Conservation (phyloP, 1,140 invertebrate species). For the Pseudomyrmex dendroicus region DNA sequence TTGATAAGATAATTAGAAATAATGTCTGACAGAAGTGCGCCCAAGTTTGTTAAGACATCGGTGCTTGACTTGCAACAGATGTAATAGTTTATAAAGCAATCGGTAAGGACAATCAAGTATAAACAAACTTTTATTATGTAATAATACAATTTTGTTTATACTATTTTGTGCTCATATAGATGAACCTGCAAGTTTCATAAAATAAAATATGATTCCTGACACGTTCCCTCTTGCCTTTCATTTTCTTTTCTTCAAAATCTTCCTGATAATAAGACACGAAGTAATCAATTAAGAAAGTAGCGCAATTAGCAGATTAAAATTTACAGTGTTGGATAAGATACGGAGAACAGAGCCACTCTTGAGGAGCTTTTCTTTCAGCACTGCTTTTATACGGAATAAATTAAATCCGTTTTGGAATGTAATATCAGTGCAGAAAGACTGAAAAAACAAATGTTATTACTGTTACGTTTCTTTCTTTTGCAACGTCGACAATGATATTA, state of each 20-base stretch:
- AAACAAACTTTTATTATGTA: not conserved
- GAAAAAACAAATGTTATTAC: constrained; percentile 10
- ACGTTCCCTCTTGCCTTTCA: too few species aligned
- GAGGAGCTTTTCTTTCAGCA: constrained; percentile 14
- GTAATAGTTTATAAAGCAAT: constrained; percentile 56
- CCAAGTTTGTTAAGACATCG: constrained; percentile 52
- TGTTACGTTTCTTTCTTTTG: constrained; percentile 5
- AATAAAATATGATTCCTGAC: not conserved
- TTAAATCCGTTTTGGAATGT: constrained; percentile 32
- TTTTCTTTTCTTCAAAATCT: too few species aligned
- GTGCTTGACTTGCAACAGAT: constrained; percentile 45
- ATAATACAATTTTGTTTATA: not conserved
- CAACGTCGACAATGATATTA: constrained; percentile 12
- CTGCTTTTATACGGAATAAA: constrained; percentile 34
- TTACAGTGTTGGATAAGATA: constrained; percentile 30
- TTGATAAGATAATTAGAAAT: constrained; percentile 69
- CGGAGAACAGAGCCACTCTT: not conserved
- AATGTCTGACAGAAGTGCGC: constrained; percentile 55
- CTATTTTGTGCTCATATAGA: too few species aligned
- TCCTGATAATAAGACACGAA: not conserved
- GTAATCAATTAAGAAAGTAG: constrained; percentile 31
- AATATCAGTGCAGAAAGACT: constrained; percentile 19
- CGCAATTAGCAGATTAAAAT: constrained; percentile 52
- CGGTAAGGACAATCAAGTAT: not conserved
- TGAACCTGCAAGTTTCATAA: not conserved